Base-by-base conservation (phyloP, 2,888 invertebrate genomes). In the Leptopilina syphax region DNA sequence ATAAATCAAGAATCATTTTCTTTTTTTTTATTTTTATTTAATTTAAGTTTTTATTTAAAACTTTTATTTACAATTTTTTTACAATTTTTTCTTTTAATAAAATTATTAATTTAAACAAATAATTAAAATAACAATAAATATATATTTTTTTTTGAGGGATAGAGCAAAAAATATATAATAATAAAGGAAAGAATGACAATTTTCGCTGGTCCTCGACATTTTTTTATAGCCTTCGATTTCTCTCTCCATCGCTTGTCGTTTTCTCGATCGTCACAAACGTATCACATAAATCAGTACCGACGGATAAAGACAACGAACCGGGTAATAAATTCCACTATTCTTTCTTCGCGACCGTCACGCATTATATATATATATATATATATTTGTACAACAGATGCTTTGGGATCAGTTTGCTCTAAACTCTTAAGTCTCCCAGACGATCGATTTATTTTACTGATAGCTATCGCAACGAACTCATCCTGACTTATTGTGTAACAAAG, bases 321-420 rank as follows among this genome's bases (percentile, higher is more conserved):
- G 84, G 85, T 80, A 84, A 86, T 86, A 86, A 86, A 86, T 86
- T 85, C 85, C 84, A 80, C 79, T 84, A 84, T 86, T 80, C 83
- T 76, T 83, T 84, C 81, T 83, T 81, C 77, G 50, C 79, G 63
- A 73, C 80, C 77, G 78, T 77, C 80, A 78, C 78, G 77, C 73
- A 79, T 73, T 82, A 73, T 82, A 80, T 76, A 77, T 82, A 68
- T 76, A 77, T 10, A 50, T 50, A 50, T 50, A 50, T 50, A 79
- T 76, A 60, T 76, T 41, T 67, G 18, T 77, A 65, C 77, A 24
- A 79, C 60, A 57, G 63, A 77, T 34, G 27, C 70, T 57, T 76
- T 73, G 24, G 50, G 50, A 78, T 68, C 78, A 66, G 66, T 67
- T 24, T 60, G 18, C 24, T 9, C 50, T 50, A 50, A 41, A 41